Evolutionary conservation across 2,113 vertebrate species (phyloP).

Genomic region (Ictidomys tridecemlineatus): DNA sequence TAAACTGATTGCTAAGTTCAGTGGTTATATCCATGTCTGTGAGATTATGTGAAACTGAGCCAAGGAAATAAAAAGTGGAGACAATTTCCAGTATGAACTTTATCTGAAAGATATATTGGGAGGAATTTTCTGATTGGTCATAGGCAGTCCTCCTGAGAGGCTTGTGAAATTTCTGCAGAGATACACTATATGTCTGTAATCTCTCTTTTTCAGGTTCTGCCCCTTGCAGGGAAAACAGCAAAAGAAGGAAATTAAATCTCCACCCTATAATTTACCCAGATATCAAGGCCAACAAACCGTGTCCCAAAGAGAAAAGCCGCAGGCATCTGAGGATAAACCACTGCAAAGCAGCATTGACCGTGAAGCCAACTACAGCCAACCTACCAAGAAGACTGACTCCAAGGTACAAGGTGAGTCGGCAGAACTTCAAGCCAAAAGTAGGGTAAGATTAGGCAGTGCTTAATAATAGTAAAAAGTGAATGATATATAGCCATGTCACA

Average conservation of each 20-base stretch:
- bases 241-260: conserved; percentile 51
- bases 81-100: not conserved
- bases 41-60: not conserved
- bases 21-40: not conserved
- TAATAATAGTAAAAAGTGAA: not conserved
- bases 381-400: conserved; percentile 12
- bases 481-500: not conserved
- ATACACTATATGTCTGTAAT: not conserved
- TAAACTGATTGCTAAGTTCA: not conserved
- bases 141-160: not conserved
- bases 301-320: not conserved
- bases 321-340: not conserved
- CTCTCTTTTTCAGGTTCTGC: conserved; percentile 63
- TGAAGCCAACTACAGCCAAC: not conserved
- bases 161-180: not conserved
- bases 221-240: not conserved
- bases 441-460: not conserved
- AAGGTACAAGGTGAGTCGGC: conserved; percentile 59
- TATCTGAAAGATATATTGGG: not conserved
- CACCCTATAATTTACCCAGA: not conserved
- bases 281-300: not conserved
- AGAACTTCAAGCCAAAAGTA: not conserved
- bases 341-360: not conserved
- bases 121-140: conserved; percentile 23
- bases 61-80: conserved; percentile 1